These are phyloP conservation scores for Pycnonotus jocosus DNA, from an alignment of 2,113 vertebrate genomes.

Conservation along the genomic window DNA sequence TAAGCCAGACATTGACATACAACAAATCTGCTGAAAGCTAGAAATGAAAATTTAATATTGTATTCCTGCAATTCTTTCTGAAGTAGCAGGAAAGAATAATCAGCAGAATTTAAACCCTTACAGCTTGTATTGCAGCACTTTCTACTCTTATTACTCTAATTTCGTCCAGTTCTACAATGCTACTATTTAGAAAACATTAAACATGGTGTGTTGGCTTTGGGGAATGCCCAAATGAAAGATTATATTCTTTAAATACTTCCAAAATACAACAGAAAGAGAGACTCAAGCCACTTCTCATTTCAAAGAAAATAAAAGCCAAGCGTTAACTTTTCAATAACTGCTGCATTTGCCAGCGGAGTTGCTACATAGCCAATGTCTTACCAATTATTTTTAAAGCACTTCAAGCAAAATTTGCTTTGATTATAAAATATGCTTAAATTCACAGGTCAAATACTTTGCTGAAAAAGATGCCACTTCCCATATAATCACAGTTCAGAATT, in stretches of 20 bases:
- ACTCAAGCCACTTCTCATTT: background rate
- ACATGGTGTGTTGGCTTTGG: background rate
- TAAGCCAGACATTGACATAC: background rate
- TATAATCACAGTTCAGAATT: background rate
- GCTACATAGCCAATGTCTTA: background rate
- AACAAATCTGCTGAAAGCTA: background rate
- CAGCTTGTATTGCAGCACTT: background rate
- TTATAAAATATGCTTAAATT: background rate
- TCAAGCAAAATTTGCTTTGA: background rate
- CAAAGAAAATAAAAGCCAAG: background rate
- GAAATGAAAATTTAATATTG: background rate
- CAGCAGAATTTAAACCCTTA: background rate
- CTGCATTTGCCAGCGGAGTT: background rate
- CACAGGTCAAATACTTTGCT: background rate
- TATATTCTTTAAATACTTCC: background rate
- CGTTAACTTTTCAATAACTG: background rate
- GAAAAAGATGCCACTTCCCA: background rate
- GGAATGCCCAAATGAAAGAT: background rate
- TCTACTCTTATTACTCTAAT: background rate
- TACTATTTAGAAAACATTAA: constrained; percentile 6
- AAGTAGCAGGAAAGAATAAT: background rate
- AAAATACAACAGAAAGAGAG: background rate
- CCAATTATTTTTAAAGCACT: background rate
- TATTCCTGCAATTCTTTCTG: background rate
- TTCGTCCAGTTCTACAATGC: background rate